A percentile compares a stretch with the other conserved stretches of the same genome.
These are phyloP conservation scores for Oscheius sp. DNA, from an alignment of 2,888 invertebrate species.

Conservation along the genomic window DNA sequence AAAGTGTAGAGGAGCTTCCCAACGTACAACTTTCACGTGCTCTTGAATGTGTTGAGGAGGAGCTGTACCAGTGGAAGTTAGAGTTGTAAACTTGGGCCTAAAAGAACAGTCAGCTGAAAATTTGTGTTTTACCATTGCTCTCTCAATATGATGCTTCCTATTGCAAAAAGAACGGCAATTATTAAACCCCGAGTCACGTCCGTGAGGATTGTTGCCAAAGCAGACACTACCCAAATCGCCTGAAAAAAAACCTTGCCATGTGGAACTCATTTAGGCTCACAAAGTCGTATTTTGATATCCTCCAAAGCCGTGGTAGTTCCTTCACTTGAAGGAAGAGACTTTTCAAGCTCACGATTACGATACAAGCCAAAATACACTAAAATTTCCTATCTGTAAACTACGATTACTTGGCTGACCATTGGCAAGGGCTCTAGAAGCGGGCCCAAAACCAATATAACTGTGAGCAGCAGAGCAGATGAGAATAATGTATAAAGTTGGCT, in stretches of 20 bases:
- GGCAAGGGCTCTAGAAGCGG: slow-evolving; percentile 89
- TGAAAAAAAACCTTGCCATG: slow-evolving; percentile 45
- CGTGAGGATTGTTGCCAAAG: slow-evolving; percentile 82
- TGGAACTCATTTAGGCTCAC: slow-evolving; percentile 67
- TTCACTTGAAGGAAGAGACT: slow-evolving; percentile 79
- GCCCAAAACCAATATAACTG: slow-evolving; percentile 87
- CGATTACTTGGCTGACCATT: slow-evolving; percentile 72
- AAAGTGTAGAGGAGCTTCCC: slow-evolving; percentile 63
- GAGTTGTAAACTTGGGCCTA: slow-evolving; percentile 49
- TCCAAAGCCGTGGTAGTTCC: slow-evolving; percentile 83
- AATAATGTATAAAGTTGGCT: slow-evolving; percentile 85
- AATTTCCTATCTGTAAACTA: slow-evolving; percentile 27
- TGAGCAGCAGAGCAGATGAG: slow-evolving; percentile 82
- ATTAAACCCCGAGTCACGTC: slow-evolving; percentile 87
- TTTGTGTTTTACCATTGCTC: slow-evolving; percentile 73
- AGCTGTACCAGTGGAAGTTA: slow-evolving; percentile 37
- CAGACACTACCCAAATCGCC: slow-evolving; percentile 84
- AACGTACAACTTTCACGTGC: slow-evolving; percentile 47
- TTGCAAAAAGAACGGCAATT: slow-evolving; percentile 82
- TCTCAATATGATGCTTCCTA: slow-evolving; percentile 82
- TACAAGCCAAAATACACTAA: slow-evolving; percentile 74
- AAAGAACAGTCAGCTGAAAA: background rate
- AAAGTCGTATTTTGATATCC: slow-evolving; percentile 84
- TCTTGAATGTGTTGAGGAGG: slow-evolving; percentile 48
- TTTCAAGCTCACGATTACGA: slow-evolving; percentile 75